phyloP scores from a whole-genome alignment of 2,113 vertebrate genomes.

The Maccullochella peelii region DNA sequence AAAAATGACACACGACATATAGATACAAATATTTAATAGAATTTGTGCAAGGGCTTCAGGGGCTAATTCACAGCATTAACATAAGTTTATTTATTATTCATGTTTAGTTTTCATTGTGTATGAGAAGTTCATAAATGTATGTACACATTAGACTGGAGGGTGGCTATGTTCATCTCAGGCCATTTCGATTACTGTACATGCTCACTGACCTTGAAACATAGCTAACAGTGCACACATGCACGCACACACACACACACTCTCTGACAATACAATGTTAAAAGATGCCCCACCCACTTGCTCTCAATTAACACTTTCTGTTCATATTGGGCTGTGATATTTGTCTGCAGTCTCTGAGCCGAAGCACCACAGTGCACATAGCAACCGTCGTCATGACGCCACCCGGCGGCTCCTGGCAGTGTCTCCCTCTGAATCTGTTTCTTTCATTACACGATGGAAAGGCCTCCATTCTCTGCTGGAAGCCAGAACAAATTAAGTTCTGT shows the following conservation, averaged over 20 bases:
- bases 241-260: not conserved
- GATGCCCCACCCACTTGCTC: not conserved
- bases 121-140: not conserved
- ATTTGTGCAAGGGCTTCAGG: too few species aligned
- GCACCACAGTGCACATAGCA: slow-evolving; percentile 13
- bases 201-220: slow-evolving; percentile 31
- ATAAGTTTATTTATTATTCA: too few species aligned
- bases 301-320: slow-evolving; percentile 61
- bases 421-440: slow-evolving; percentile 5
- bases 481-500: not conserved
- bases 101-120: not conserved
- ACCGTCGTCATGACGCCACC: slow-evolving; percentile 46
- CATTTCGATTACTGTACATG: slow-evolving; percentile 8
- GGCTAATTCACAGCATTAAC: too few species aligned
- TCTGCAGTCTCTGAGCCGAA: slow-evolving; percentile 20
- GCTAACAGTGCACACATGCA: slow-evolving; percentile 12
- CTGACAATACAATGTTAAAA: slow-evolving; percentile 12
- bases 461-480: not conserved
- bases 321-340: slow-evolving; percentile 52
- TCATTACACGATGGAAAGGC: slow-evolving; percentile 6
- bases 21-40: too few species aligned
- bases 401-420: not conserved
- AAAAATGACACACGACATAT: too few species aligned
- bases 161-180: not conserved
- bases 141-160: not conserved